These are phyloP conservation scores for Paramisgurnus dabryanus DNA, from an alignment of 2,113 vertebrate genomes.

Conservation along the genomic window DNA sequence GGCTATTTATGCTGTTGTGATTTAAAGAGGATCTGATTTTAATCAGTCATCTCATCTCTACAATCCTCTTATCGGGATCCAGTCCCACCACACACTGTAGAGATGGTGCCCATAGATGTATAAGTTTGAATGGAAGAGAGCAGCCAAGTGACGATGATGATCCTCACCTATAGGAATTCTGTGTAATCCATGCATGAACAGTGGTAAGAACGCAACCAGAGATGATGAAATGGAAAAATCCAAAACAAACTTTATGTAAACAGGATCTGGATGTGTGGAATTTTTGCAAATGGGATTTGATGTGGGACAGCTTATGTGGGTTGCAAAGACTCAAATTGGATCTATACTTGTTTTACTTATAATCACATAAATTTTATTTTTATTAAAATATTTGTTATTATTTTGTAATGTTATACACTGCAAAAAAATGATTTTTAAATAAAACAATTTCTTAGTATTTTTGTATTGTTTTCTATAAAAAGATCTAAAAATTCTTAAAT, in stretches of 20 bases:
- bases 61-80: conserved; percentile 50
- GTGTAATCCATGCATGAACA: conserved; percentile 9
- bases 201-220: not conserved
- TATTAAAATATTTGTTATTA: no score
- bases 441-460: no score
- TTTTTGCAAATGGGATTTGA: not conserved
- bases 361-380: no score
- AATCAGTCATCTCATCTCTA: conserved; percentile 44
- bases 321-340: no score
- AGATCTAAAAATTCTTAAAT: no score
- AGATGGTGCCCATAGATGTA: conserved; percentile 58
- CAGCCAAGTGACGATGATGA: conserved; percentile 33
- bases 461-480: no score
- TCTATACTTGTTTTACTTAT: no score
- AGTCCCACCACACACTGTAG: conserved; percentile 53
- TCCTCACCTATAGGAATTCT: conserved; percentile 28
- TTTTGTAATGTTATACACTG: no score
- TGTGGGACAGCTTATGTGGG: not conserved
- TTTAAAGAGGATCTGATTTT: conserved; percentile 22
- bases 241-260: conserved; percentile 36
- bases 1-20: not conserved
- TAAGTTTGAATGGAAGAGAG: conserved; percentile 44
- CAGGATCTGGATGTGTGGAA: conserved; percentile 26
- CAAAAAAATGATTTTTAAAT: no score
- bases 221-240: not conserved